Conservation (phyloP, 2,797 vertebrate species). For the Bovichtus variegatus region DNA sequence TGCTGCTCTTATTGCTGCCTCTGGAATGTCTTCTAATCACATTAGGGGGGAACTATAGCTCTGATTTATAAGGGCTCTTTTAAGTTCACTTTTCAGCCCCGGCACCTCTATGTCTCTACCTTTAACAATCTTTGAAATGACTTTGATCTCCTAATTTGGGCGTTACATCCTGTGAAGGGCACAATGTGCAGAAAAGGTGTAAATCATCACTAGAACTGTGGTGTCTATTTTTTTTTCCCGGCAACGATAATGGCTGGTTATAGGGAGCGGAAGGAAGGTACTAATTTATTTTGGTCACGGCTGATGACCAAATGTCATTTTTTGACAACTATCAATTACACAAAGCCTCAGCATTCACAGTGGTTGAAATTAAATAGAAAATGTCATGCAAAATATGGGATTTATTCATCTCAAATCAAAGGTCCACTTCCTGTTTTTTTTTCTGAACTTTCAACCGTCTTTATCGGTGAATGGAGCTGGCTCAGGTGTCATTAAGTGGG, state of each 20-base stretch:
- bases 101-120: slow-evolving; percentile 67
- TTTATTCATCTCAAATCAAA: slow-evolving; percentile 1
- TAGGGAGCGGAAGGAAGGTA: slow-evolving; percentile 30
- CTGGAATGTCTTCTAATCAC: slow-evolving; percentile 80
- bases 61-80: slow-evolving; percentile 82
- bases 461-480: neutral
- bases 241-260: slow-evolving; percentile 41
- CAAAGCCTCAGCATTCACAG: slow-evolving; percentile 25
- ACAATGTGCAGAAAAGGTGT: slow-evolving; percentile 65
- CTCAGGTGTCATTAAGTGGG: neutral
- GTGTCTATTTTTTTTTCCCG: slow-evolving; percentile 43
- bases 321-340: slow-evolving; percentile 44
- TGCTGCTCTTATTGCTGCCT: slow-evolving; percentile 62
- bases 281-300: slow-evolving; percentile 42
- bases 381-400: neutral
- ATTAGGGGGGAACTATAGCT: slow-evolving; percentile 75
- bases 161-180: slow-evolving; percentile 74
- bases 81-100: slow-evolving; percentile 76
- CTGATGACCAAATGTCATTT: slow-evolving; percentile 39
- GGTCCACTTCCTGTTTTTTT: rapidly evolving
- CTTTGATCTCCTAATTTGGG: slow-evolving; percentile 80
- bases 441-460: neutral
- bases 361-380: neutral
- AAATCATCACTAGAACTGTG: slow-evolving; percentile 67
- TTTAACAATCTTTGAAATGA: slow-evolving; percentile 78